Evolutionary conservation across 2,888 invertebrate genomes (phyloP), one percentile per base, ranked within the genome.

Genomic region (Cataglyphis albicans): DNA sequence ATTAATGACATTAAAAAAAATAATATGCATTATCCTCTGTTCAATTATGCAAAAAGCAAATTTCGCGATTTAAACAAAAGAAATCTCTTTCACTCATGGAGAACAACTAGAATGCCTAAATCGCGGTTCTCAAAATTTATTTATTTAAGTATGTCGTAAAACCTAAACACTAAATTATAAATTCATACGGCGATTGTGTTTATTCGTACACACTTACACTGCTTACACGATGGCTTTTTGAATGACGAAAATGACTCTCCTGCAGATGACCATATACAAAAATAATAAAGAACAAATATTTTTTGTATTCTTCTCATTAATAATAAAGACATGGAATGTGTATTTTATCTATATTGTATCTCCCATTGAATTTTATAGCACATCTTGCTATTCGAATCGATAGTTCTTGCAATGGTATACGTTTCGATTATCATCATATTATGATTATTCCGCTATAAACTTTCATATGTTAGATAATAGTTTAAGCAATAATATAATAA

Each of bases 331-430:
- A 57, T n/a, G 73, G 85, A 85, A 81, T 81, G 68, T 35, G 18
- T 76, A 84, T 85, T 68, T 63, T 38, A 32, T 32, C 41, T 35
- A 73, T 67, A 72, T 75, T 68, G 64, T 52, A 32, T 64, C 21
- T 68, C 29, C 61, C 61, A 84, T 82, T 81, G 84, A 85, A 84
- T 85, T 85, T 84, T 78, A 84, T 84, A 32, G 44, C 25, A 35
- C 65, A 9, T 41, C 55, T 21, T 59, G 57, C 73, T 76, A 70
- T 64, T 84, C 38, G 35, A 64, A 72, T 81, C 32, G 7, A 0
- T 48, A 2, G 7, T 48, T 48, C 18, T 48, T 57, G 63, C n/a
- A 61, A 61, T 12, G 18, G 6, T 68, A 57, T n/a, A 38, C 44
- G 41, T 65, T 59, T 72, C 38, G 61, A 76, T 73, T 73, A 48